These are phyloP conservation scores for Carpatolechia fugitivella DNA, from an alignment of 2,888 invertebrate species.

Conservation along the genomic window DNA sequence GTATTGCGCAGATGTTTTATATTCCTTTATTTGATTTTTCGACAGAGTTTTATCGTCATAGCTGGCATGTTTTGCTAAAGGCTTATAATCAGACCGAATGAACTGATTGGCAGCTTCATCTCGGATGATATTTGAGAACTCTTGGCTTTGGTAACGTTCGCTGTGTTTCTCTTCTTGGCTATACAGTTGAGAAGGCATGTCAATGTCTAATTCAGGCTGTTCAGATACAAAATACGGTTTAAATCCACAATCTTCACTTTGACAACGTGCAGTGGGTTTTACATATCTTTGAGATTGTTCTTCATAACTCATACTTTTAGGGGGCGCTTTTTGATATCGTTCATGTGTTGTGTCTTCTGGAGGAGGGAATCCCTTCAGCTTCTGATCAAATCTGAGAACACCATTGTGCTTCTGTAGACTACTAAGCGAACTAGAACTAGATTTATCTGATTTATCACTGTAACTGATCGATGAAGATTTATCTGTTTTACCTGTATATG, in stretches of 20 bases:
- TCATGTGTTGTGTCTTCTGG: slow-evolving; percentile 52
- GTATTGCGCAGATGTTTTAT: slow-evolving; percentile 77
- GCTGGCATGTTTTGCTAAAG: slow-evolving; percentile 82
- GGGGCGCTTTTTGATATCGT: slow-evolving; percentile 59
- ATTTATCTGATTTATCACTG: slow-evolving; percentile 74
- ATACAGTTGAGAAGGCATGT: slow-evolving; percentile 77
- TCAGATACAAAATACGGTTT: slow-evolving; percentile 65
- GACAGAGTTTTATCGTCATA: slow-evolving; percentile 82
- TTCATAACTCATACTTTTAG: slow-evolving; percentile 74
- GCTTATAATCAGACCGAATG: slow-evolving; percentile 77
- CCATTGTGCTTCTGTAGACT: slow-evolving; percentile 71
- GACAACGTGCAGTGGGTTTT: slow-evolving; percentile 77
- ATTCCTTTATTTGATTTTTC: slow-evolving; percentile 82
- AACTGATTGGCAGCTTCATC: slow-evolving; percentile 61
- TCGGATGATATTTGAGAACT: slow-evolving; percentile 75
- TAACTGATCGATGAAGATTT: slow-evolving; percentile 76
- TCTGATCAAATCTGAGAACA: slow-evolving; percentile 61
- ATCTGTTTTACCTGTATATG: slow-evolving; percentile 56
- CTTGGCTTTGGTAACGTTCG: slow-evolving; percentile 82
- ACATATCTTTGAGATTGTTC: slow-evolving; percentile 66
- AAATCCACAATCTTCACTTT: slow-evolving; percentile 80
- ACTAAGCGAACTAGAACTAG: slow-evolving; percentile 73
- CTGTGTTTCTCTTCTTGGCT: slow-evolving; percentile 82
- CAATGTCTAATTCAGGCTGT: slow-evolving; percentile 77
- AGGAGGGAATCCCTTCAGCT: slow-evolving; percentile 50